phyloP scores from a whole-genome alignment of 1,140 invertebrate genomes.

The Drosophila kurseongensis region DNA sequence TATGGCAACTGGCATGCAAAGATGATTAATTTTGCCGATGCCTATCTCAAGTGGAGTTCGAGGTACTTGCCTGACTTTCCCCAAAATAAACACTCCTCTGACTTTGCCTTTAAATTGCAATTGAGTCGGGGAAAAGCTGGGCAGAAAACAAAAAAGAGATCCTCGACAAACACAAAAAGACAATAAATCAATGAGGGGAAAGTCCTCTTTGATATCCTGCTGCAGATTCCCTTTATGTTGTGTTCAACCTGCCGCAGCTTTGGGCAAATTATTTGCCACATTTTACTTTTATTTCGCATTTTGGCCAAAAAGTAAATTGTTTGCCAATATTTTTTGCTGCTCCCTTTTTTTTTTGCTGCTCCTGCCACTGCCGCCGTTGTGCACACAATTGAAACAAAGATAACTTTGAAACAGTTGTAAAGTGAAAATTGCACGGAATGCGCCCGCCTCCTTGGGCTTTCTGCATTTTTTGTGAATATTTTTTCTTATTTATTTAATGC shows the following conservation, averaged over 20 bases:
- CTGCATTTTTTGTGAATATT: conserved; percentile 14
- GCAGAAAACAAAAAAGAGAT: conserved; percentile 1
- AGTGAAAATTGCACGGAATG: conserved; percentile 82
- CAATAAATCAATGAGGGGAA: conserved; percentile 75
- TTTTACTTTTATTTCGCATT: conserved; percentile 64
- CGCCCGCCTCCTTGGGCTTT: conserved; percentile 31
- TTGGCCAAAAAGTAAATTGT: conserved; percentile 75
- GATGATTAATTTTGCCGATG: conserved; percentile 66
- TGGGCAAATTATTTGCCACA: conserved; percentile 83
- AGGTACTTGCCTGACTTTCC: conserved; percentile 6
- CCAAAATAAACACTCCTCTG: conserved; percentile 35
- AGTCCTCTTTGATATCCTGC: conserved; percentile 74
- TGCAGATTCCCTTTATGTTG: conserved; percentile 12
- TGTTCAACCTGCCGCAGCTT: conserved; percentile 78
- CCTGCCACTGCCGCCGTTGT: conserved; percentile 10
- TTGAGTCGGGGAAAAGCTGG: conserved; percentile 19
- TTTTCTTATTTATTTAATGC: conserved; percentile 82
- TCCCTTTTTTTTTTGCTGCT: conserved; percentile 32
- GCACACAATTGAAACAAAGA: conserved; percentile 80
- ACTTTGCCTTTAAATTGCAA: conserved; percentile 51
- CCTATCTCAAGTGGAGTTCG: conserved; percentile 36
- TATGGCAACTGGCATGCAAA: conserved; percentile 47
- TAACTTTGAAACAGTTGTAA: conserved; percentile 84
- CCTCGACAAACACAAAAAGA: conserved; percentile 34
- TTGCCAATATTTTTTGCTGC: conserved; percentile 81